A percentile compares a stretch with the other conserved stretches of the same genome.
These are phyloP conservation scores for Pyxicephalus adspersus DNA, from an alignment of 2,113 vertebrate species.

Conservation along the genomic window DNA sequence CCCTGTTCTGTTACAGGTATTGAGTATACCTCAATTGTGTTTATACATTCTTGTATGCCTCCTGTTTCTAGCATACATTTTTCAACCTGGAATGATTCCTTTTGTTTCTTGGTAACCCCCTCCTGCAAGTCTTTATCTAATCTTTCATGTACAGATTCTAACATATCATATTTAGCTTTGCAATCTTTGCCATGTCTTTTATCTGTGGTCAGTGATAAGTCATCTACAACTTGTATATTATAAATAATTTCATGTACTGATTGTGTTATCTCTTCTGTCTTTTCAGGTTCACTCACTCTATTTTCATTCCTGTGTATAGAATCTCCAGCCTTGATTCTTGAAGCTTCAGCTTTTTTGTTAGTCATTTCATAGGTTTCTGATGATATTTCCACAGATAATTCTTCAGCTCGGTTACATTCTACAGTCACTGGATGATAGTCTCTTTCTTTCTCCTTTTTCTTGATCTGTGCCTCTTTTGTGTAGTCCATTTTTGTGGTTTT, in stretches of 20 bases:
- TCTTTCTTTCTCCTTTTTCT: background rate
- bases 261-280: background rate
- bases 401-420: background rate
- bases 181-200: background rate
- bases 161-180: background rate
- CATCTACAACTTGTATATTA: background rate
- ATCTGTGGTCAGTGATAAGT: background rate
- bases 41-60: background rate
- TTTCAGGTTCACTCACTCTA: conserved; percentile 40
- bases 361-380: background rate
- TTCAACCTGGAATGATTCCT: background rate
- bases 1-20: background rate
- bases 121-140: background rate
- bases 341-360: background rate
- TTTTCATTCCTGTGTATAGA: background rate
- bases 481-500: background rate
- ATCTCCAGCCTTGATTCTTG: background rate
- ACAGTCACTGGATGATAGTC: background rate
- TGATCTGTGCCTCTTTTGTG: background rate
- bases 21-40: background rate
- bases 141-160: background rate
- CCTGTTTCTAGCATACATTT: background rate
- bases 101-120: background rate
- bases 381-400: background rate
- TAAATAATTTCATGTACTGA: background rate